Conservation (phyloP, 1,140 invertebrate genomes). For the Drosophila micromelanica region DNA sequence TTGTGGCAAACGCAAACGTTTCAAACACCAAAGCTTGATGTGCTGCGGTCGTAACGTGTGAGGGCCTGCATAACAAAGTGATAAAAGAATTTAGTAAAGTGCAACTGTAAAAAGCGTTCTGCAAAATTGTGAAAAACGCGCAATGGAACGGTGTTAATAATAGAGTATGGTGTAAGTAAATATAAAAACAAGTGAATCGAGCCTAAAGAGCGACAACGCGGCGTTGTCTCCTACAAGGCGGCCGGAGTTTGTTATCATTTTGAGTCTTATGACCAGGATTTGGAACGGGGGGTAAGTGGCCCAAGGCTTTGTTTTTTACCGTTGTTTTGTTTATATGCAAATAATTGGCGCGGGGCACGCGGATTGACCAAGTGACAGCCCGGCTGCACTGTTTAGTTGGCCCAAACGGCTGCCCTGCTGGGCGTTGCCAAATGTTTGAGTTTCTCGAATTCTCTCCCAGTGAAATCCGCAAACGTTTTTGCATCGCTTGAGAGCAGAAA, state of each 20-base stretch:
- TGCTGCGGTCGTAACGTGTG: constrained; percentile 1
- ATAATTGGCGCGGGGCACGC: too few relatives aligned
- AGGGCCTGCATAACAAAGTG: constrained; percentile 9
- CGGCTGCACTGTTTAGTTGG: background rate
- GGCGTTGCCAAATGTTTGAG: constrained; percentile 7
- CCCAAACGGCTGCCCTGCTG: background rate
- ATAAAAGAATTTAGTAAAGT: background rate
- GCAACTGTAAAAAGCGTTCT: background rate
- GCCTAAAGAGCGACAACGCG: background rate
- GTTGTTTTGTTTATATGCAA: background rate
- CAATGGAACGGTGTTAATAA: background rate
- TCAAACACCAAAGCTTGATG: background rate
- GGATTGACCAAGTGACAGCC: background rate
- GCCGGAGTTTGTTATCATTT: background rate
- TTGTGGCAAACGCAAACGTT: too few relatives aligned
- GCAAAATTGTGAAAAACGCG: background rate
- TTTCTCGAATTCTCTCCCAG: background rate
- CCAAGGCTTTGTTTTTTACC: background rate
- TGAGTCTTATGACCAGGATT: background rate
- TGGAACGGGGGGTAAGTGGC: background rate
- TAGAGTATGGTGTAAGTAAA: background rate
- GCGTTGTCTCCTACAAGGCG: background rate
- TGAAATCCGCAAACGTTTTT: too few relatives aligned
- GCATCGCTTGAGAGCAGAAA: background rate
- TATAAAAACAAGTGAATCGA: background rate